Evolutionary conservation across 2,888 invertebrate species (phyloP), one percentile per base, ranked within the genome.

Genomic region (Chloroclysta siterata): DNA sequence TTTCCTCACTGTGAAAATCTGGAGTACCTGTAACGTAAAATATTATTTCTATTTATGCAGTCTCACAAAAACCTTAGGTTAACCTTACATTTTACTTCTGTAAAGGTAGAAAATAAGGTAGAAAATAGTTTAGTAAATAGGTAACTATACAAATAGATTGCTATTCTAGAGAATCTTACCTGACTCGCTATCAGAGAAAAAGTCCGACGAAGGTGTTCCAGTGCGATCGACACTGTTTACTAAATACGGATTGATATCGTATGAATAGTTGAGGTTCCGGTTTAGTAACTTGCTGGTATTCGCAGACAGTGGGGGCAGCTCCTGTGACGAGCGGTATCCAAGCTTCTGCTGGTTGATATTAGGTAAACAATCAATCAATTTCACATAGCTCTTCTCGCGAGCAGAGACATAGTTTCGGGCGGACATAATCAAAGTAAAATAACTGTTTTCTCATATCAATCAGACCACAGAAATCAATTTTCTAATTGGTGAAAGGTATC

Each of bases 1-100:
- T 93, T 65, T 93, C 93, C 68, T 92, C 93, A 72, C 93, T 93
- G n/a, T 73, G 83, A 48, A 91, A 85, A 68, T 93, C 93, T 73
- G 92, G 90, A 33, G 92, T 90, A 13, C 87, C 92, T 93, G 58
- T 7, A 41, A 44, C 3, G 4, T 55, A 6, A 46, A 36, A 28
- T 28, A 5, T 11, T 44, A 6, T 8, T 44, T 44, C 11, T 46
- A 39, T 11, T 39, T 11, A 46, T 0, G 8, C 17, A 17, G 3
- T 11, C 46, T 8, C 7, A 44, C 36, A 39, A 11, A 39, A 39
- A 36, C 0, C 11, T 33, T 2, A 22, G 33, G 33, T 33, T n/a
- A n/a, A 33, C 33, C 6, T 33, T 33, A 33, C 6, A 33, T 33
- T 7, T 33, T 5, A 29, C 28, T 29, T 2, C 28, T 29, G n/a